phyloP scores from a whole-genome alignment of 2,888 invertebrate species.

The Vanessa cardui region DNA sequence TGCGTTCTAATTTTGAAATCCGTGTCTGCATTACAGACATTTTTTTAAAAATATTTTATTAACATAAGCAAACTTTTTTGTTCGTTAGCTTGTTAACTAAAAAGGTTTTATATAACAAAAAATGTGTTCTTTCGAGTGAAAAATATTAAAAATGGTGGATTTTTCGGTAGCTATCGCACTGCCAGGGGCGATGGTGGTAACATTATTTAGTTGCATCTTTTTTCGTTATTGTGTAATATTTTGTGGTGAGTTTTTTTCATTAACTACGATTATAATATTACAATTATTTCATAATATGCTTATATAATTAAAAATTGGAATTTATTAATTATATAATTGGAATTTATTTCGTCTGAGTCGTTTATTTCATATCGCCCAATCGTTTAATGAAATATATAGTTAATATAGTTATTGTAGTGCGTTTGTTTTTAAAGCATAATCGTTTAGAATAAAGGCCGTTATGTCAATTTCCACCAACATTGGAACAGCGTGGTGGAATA shows the following conservation, averaged over 20 bases:
- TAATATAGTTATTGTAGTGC: too few relatives aligned
- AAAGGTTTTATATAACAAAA: neutral
- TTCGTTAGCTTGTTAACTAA: too few relatives aligned
- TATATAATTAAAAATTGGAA: neutral
- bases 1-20: slow-evolving; percentile 22
- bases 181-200: slow-evolving; percentile 26
- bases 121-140: slow-evolving; percentile 1
- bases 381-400: too few relatives aligned
- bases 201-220: slow-evolving; percentile 25
- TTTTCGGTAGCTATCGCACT: slow-evolving; percentile 12
- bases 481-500: too few relatives aligned
- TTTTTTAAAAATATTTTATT: too few relatives aligned
- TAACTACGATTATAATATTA: neutral
- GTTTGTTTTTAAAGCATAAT: too few relatives aligned
- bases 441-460: too few relatives aligned
- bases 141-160: slow-evolving; percentile 13
- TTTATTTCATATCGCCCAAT: too few relatives aligned
- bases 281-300: neutral
- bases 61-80: too few relatives aligned
- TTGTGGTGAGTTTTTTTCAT: slow-evolving; percentile 27
- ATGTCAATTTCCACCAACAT: too few relatives aligned
- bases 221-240: slow-evolving; percentile 26
- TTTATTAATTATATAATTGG: too few relatives aligned
- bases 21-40: neutral
- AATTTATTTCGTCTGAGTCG: too few relatives aligned